Evolutionary conservation across 2,797 vertebrate species (phyloP).

Genomic region (Crypturellus tataupa): DNA sequence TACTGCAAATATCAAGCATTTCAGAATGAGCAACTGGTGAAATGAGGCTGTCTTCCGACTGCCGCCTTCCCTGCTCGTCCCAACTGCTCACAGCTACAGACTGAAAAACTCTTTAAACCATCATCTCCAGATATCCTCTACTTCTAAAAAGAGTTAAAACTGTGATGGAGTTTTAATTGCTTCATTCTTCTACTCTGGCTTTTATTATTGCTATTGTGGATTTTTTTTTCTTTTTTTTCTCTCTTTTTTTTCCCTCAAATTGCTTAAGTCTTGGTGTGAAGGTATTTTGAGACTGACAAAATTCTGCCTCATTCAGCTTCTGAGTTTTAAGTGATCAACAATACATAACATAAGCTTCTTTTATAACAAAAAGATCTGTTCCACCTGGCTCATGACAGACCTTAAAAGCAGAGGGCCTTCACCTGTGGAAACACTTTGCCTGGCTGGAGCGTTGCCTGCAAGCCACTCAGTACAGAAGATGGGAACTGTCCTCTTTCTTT

Average conservation of each 20-base stretch:
- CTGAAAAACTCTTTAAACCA: constrained; percentile 27
- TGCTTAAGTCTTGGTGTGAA: constrained; percentile 4
- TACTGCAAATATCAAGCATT: not conserved
- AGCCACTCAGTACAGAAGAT: not conserved
- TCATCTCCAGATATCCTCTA: not conserved
- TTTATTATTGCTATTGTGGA: not conserved
- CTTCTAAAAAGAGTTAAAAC: constrained; percentile 36
- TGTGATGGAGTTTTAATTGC: constrained; percentile 59
- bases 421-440: not conserved
- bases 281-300: not conserved
- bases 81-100: constrained; percentile 14
- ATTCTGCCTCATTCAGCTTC: not conserved
- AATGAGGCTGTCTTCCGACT: not conserved
- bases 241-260: not conserved
- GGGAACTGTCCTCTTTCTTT: not conserved
- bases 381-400: not conserved
- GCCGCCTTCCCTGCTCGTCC: constrained; percentile 15
- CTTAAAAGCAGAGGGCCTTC: not conserved
- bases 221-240: not conserved
- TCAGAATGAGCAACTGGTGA: not conserved
- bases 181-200: constrained; percentile 21
- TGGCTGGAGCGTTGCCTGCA: not conserved
- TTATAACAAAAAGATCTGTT: not conserved
- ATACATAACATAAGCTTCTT: not conserved
- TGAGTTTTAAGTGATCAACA: constrained; percentile 5